A percentile compares a stretch with the other conserved stretches of the same genome.
phyloP scores from a whole-genome alignment of 2,888 invertebrate species.

The Ptychoptera contaminata region DNA sequence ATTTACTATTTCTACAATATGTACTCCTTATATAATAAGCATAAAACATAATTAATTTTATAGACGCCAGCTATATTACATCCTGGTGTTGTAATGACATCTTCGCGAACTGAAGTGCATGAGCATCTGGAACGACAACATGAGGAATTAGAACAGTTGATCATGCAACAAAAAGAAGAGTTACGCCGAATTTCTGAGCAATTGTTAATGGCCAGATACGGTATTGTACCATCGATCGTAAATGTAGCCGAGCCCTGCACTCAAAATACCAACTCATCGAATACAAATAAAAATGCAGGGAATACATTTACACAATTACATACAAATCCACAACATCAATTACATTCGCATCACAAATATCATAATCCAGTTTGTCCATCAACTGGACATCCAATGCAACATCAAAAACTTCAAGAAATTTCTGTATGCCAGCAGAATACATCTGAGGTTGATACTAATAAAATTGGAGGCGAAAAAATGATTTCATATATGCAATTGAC shows the following conservation, averaged over 20 bases:
- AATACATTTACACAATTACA: too few species aligned
- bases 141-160: slow-evolving; percentile 69
- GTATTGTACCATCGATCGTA: slow-evolving; percentile 36
- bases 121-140: slow-evolving; percentile 68
- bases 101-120: slow-evolving; percentile 44
- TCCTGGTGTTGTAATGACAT: slow-evolving; percentile 35
- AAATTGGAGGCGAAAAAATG: slow-evolving; percentile 16
- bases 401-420: background rate
- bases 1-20: too few species aligned
- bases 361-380: background rate
- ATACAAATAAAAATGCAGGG: too few species aligned
- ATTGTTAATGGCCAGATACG: slow-evolving; percentile 62
- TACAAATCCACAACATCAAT: slow-evolving; percentile 19
- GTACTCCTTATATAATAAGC: too few species aligned
- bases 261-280: background rate
- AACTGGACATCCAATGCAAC: background rate
- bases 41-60: background rate
- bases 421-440: too few species aligned
- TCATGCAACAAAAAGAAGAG: slow-evolving; percentile 75
- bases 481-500: slow-evolving; percentile 28
- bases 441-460: too few species aligned
- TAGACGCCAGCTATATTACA: slow-evolving; percentile 18
- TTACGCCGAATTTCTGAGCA: slow-evolving; percentile 74
- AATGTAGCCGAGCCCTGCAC: slow-evolving; percentile 13
- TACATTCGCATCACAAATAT: slow-evolving; percentile 6